Evolutionary conservation across 2,888 invertebrate genomes (phyloP).

Genomic region (Apocheima hispidaria): DNA sequence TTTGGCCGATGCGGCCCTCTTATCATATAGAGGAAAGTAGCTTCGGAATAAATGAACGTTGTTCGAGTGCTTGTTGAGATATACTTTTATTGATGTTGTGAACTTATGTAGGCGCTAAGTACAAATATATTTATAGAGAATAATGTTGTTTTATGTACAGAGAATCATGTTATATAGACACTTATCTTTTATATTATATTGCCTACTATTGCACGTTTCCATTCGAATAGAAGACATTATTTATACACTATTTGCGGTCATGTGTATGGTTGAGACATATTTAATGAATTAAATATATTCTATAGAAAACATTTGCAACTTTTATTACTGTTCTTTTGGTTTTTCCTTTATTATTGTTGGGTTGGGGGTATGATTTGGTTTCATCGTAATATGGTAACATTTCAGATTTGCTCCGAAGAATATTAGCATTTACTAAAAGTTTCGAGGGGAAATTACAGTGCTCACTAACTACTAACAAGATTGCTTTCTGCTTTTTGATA

Average conservation of each 20-base stretch:
- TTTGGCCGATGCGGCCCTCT: conserved; percentile 58
- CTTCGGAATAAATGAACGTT: conserved; percentile 69
- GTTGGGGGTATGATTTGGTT: conserved; percentile 24
- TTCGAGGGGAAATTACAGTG: conserved; percentile 27
- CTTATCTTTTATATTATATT: conserved; percentile 46
- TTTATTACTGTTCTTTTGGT: conserved; percentile 41
- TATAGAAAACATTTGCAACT: conserved; percentile 43
- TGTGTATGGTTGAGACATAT: conserved; percentile 43
- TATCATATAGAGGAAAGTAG: conserved; percentile 68
- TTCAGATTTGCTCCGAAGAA: conserved; percentile 84
- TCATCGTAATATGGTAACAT: conserved; percentile 43
- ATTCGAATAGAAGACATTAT: conserved; percentile 45
- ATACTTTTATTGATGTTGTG: conserved; percentile 71
- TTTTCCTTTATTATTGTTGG: conserved; percentile 39
- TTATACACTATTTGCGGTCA: conserved; percentile 50
- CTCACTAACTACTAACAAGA: conserved; percentile 44
- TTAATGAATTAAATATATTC: conserved; percentile 60
- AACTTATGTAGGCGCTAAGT: conserved; percentile 64
- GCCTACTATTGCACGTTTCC: conserved; percentile 50
- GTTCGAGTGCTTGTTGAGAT: conserved; percentile 73
- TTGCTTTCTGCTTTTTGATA: conserved; percentile 37
- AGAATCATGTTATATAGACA: conserved; percentile 53
- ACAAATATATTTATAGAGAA: conserved; percentile 50
- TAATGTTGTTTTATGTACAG: conserved; percentile 49
- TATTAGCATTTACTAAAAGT: conserved; percentile 77